Evolutionary conservation across 2,113 vertebrate species (phyloP).

Genomic region (Coptodon bakossiorum): DNA sequence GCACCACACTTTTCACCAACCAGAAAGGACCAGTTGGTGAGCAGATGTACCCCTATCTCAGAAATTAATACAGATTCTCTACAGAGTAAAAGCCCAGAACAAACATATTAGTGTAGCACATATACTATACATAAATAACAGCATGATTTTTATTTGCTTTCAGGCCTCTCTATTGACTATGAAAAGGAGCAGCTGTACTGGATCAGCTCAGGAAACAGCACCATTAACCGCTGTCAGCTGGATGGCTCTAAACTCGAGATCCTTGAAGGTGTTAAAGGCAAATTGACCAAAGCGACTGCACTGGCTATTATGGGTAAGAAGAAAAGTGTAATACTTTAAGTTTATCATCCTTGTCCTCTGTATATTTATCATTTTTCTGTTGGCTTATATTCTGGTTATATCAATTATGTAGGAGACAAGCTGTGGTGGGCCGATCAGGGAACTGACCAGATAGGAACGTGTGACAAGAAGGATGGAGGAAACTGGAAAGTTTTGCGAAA

Average conservation of each 20-base stretch:
- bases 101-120: neutral
- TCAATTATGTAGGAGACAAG: constrained; percentile 77
- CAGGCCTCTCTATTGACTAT: constrained; percentile 91
- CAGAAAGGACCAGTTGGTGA: constrained; percentile 91
- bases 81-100: neutral
- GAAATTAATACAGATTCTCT: neutral
- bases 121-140: fast-evolving
- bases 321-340: neutral
- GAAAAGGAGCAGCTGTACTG: constrained; percentile 85
- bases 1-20: constrained; percentile 79
- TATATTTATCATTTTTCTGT: neutral
- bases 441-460: constrained; percentile 89
- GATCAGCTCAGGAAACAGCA: constrained; percentile 90
- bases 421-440: constrained; percentile 97
- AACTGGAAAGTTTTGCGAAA: constrained; percentile 82
- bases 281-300: constrained; percentile 86
- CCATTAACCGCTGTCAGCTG: constrained; percentile 84
- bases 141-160: neutral
- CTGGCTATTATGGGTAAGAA: constrained; percentile 93
- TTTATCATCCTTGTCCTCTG: neutral
- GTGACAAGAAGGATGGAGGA: constrained; percentile 83
- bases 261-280: constrained; percentile 73
- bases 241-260: constrained; percentile 81
- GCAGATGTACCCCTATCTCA: neutral
- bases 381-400: neutral